Conservation (phyloP, 2,888 invertebrate species). For the Phalangium opilio region DNA sequence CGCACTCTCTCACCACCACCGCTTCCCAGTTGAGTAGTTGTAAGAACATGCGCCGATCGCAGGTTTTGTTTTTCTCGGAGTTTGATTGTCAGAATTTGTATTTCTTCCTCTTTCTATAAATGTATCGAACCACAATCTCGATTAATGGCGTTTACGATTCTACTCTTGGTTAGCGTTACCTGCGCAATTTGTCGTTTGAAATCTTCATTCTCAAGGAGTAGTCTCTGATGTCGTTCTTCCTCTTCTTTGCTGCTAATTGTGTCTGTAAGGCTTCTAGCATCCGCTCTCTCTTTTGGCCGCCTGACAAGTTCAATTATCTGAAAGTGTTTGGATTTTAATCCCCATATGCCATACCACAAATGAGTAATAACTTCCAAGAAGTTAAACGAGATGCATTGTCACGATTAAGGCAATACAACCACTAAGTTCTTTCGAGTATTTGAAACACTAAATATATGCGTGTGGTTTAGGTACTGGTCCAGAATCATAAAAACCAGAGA, state of each 20-base stretch:
- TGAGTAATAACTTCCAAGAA: no score
- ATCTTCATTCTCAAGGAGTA: slow-evolving; percentile 88
- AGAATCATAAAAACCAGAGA: no score
- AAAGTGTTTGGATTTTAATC: no score
- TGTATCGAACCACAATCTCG: slow-evolving; percentile 4
- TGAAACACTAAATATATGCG: no score
- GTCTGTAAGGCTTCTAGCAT: slow-evolving; percentile 30
- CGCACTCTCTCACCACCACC: slow-evolving; percentile 13
- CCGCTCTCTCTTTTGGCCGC: slow-evolving; percentile 72
- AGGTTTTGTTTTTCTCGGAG: slow-evolving; percentile 19
- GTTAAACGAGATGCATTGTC: no score
- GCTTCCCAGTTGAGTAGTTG: slow-evolving; percentile 1
- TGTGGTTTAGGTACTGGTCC: no score
- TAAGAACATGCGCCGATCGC: slow-evolving; percentile 12
- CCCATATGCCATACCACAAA: no score
- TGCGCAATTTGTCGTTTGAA: slow-evolving; percentile 84
- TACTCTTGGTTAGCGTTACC: slow-evolving; percentile 38
- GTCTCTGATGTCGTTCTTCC: slow-evolving; percentile 82
- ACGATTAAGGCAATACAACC: no score
- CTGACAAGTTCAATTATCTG: slow-evolving; percentile 76
- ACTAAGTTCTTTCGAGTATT: no score
- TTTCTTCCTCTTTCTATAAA: slow-evolving; percentile 24
- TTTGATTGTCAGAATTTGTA: slow-evolving; percentile 17
- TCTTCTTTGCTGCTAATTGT: slow-evolving; percentile 48
- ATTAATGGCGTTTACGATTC: no score